Evolutionary conservation across 2,888 invertebrate species (phyloP).

Genomic region (Dilophus febrilis): DNA sequence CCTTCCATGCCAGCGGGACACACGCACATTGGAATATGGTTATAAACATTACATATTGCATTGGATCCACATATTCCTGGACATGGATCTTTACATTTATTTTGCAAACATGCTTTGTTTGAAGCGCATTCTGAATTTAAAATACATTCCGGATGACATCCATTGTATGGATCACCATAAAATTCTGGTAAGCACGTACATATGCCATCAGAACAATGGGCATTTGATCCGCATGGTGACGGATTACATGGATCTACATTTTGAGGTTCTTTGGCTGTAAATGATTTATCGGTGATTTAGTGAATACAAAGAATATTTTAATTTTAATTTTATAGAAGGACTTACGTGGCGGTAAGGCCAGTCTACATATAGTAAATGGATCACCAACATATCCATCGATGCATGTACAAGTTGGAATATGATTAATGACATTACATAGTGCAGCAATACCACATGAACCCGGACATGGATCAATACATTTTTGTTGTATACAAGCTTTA

Average conservation of each 20-base stretch:
- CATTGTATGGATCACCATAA: constrained; percentile 49
- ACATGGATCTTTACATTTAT: constrained; percentile 57
- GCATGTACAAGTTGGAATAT: constrained; percentile 52
- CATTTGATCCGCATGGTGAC: constrained; percentile 55
- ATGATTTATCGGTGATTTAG: no score
- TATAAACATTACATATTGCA: constrained; percentile 53
- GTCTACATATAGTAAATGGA: constrained; percentile 34
- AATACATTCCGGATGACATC: constrained; percentile 53
- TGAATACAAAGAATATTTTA: constrained; percentile 38
- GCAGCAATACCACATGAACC: constrained; percentile 47
- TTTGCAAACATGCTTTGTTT: constrained; percentile 49
- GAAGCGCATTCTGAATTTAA: constrained; percentile 49
- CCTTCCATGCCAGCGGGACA: constrained; percentile 51
- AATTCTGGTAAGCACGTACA: constrained; percentile 50
- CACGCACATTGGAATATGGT: constrained; percentile 54
- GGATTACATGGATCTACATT: constrained; percentile 26
- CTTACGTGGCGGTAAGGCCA: constrained; percentile 32
- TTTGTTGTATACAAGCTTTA: constrained; percentile 55
- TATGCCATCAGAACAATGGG: constrained; percentile 47
- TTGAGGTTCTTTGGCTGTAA: neutral
- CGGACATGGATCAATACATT: constrained; percentile 51
- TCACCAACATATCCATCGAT: constrained; percentile 38
- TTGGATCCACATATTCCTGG: constrained; percentile 50
- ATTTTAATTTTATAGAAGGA: constrained; percentile 12
- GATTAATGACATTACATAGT: constrained; percentile 45